Base-by-base conservation (phyloP, 2,797 vertebrate genomes). In the Kryptopterus vitreolus region DNA sequence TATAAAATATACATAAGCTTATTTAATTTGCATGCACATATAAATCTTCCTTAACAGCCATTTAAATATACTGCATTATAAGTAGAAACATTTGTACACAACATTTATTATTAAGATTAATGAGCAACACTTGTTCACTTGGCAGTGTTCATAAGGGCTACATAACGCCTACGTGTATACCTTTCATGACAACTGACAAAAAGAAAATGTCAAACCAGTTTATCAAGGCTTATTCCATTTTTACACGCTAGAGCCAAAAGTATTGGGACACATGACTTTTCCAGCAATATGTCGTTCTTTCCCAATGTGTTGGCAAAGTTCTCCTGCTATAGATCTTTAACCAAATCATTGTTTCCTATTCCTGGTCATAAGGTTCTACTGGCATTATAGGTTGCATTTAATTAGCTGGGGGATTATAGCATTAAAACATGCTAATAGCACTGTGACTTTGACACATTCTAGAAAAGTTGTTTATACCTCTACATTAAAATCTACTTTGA, bases 21-120 rank as follows among this genome's bases (percentile, higher is more conserved):
- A 43, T 16, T 73, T 24, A 3, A 73, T 69, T 58, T 20, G 15
- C 84, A 81, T 81, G 82, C 72, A 79, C 26, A 69, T 62, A 22
- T 16, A 55, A 31, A 55, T 57, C 33, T 73, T 57, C 20, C 22
- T 38, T 9, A 73, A 52, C 31, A 58, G 6, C 29, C 26, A 29
- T 26, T 69, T 48, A 50, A 16, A 24, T 26, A 57, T 58, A 26
- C 3, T 58, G 38, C 7, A 43, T 57, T 38, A 38, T 73, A 12
- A 4, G 3, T 57, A 57, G 5, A 57, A 24, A 72, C n/a, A 31
- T 10, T 57, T 31, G 43, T 4, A 33, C 26, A 33, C 48, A 52
- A 53, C 50, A 71, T 71, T 71, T 3, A 57, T 57, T 24, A 16
- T 57, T 18, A 24, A 24, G 33, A 35, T 57, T 57, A 73, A 73